Evolutionary conservation across 1,140 invertebrate genomes (phyloP), one percentile per base, ranked within the genome.

Genomic region (Aphidius ervi): DNA sequence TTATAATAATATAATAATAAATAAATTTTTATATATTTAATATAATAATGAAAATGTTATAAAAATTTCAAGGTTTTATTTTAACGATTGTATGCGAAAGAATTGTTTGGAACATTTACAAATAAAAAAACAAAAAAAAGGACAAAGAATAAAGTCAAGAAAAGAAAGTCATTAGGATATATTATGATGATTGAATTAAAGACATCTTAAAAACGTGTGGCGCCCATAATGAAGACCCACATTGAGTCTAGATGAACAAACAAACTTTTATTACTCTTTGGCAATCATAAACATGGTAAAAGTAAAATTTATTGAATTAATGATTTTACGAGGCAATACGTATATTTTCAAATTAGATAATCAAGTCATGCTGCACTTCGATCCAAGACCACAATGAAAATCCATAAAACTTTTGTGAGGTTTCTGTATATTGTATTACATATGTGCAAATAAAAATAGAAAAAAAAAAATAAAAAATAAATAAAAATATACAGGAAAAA

Each of bases 161-260:
- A 54, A 54, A 40, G 5, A n/a, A 42, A n/a, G 41, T n/a, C 9
- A 6, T 6, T 16, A 16, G 16, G 16, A 16, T 16, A 16, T 16
- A 16, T 16, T 8, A 5, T n/a, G 40, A 54, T 54, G 52, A 54
- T 54, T 54, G 52, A 54, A 54, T 54, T 54, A 54, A 41, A 31
- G 23, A 6, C n/a, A 40, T 41, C 52, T 54, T 54, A 40, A 42
- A 42, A 54, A 54, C 52, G 10, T 54, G 39, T 41, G 52, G 52
- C 52, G 52, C 52, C 52, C 31, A 9, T 54, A 37, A 42, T 40
- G 10, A 39, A 31, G 2, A 31, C 23, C 4, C 2, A 31, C 23
- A 31, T 31, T 31, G 23, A 31, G 37, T 41, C 10, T 5, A 40
- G 16, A 7, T 37, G 16, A 54, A 40, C 40, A 54, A 54, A 54